phyloP scores from a whole-genome alignment of 2,797 vertebrate species.

The Apogon hyalosoma region DNA sequence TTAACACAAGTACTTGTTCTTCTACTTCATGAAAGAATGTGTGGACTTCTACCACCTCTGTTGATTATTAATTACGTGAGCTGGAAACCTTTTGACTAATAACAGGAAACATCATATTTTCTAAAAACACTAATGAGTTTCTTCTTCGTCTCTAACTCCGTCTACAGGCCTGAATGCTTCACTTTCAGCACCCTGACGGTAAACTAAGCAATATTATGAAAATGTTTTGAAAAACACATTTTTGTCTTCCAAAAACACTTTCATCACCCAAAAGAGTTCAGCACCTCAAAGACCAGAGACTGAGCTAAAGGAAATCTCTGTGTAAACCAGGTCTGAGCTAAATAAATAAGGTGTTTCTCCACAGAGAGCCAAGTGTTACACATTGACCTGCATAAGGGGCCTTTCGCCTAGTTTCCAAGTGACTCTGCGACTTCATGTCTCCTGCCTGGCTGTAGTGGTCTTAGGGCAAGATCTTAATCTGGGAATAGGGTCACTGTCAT shows the following conservation, averaged over 20 bases:
- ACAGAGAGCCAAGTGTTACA: slow-evolving; percentile 72
- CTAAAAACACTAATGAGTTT: background rate
- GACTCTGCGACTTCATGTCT: slow-evolving; percentile 52
- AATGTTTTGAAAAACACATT: slow-evolving; percentile 8
- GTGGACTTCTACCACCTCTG: too few relatives aligned
- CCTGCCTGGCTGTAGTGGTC: background rate
- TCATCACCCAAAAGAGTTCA: slow-evolving; percentile 10
- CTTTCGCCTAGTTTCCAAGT: slow-evolving; percentile 64
- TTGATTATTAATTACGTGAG: background rate
- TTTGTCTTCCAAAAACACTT: slow-evolving; percentile 20
- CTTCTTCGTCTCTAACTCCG: background rate
- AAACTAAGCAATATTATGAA: slow-evolving; percentile 17
- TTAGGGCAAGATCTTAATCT: slow-evolving; percentile 27
- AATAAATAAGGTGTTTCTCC: slow-evolving; percentile 75
- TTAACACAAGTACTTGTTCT: too few relatives aligned
- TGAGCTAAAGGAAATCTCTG: slow-evolving; percentile 52
- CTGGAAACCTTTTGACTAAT: background rate
- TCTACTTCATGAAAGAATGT: too few relatives aligned
- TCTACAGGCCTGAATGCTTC: background rate
- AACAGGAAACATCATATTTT: slow-evolving; percentile 5
- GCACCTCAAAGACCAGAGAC: slow-evolving; percentile 26
- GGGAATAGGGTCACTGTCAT: slow-evolving; percentile 32
- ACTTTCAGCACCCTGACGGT: background rate
- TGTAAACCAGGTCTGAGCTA: slow-evolving; percentile 50
- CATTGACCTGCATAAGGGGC: slow-evolving; percentile 63